Evolutionary conservation across 2,888 invertebrate species (phyloP).

Genomic region (Crepidodera aurea): DNA sequence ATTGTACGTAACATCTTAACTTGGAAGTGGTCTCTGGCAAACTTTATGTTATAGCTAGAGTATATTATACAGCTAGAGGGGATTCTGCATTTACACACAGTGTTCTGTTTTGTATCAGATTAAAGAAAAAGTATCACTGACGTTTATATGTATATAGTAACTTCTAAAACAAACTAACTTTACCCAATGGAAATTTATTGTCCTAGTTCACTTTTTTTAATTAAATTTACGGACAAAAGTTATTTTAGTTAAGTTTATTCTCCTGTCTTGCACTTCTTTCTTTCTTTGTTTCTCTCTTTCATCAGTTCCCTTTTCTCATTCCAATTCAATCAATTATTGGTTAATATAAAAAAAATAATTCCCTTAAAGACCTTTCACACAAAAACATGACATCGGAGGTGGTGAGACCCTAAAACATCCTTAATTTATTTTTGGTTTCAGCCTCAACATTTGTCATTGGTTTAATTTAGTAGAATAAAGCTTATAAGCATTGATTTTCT

Average conservation of each 20-base stretch:
- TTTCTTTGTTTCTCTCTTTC: too few species aligned
- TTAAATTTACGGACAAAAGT: too few species aligned
- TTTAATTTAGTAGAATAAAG: constrained; percentile 21
- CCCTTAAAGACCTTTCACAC: constrained; percentile 11
- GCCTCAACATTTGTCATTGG: constrained; percentile 23
- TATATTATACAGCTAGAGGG: too few species aligned
- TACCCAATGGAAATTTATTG: too few species aligned
- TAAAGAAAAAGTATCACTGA: neutral
- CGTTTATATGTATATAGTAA: too few species aligned
- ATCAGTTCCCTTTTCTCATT: too few species aligned
- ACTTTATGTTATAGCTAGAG: constrained; percentile 3
- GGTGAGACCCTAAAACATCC: constrained; percentile 18
- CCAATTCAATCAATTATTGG: too few species aligned
- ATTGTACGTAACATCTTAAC: constrained; percentile 6
- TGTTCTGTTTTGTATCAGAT: neutral
- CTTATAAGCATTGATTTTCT: constrained; percentile 11
- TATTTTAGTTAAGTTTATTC: too few species aligned
- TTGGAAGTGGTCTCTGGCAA: constrained; percentile 1
- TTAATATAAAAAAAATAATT: too few species aligned
- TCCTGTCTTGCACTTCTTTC: too few species aligned
- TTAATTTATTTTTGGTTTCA: constrained; percentile 23
- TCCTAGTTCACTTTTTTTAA: too few species aligned
- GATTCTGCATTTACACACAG: neutral
- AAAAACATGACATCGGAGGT: constrained; percentile 10
- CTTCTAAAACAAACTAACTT: too few species aligned